Evolutionary conservation across 1,140 invertebrate species (phyloP), one percentile per base, ranked within the genome.

Genomic region (Calliopsis andreniformis): DNA sequence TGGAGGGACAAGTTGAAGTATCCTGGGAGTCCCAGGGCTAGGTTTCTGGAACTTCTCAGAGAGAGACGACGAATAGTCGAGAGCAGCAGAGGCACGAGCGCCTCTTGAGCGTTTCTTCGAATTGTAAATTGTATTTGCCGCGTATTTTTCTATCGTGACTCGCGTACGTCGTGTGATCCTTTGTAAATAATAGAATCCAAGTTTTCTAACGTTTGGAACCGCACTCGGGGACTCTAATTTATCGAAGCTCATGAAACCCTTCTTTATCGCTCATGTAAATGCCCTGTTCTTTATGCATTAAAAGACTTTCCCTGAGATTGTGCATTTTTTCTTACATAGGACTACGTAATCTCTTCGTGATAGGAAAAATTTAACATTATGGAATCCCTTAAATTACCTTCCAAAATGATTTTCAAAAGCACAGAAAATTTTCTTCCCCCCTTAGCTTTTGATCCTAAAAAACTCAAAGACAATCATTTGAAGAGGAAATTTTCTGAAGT

Each of bases 1-100:
- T 56, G 7, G 16, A 83, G 78, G 28, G 72, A 86, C 18, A 87
- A 86, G 80, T 59, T 83, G 53, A 88, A 82, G 59, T 86, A 86
- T 72, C 82, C 86, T 0, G 79, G 80, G 12, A 90, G 87, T 76
- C 89, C 88, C 12, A 85, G 87, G 56, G 84, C 87, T 8, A 88
- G 82, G 56, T 89, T 90, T 55, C 72, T 89, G 25, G 87, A 90
- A 61, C 80, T 89, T 51, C 63, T 90, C 16, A 87, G 75, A n/a
- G 88, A 89, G 55, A 83, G 88, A 39, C 84, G 88, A n/a, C 81
- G 84, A 56, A 89, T 89, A 56, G 85, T 89, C n/a, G 84, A 89
- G 76, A 87, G 66, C 58, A 87, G 79, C 63, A 80, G 82, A 47
- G 81, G 75, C 51, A 82, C 84, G 6, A 78, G 80, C 43, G 84